A percentile compares a stretch with the other conserved stretches of the same genome.
These are phyloP conservation scores for Eospalax fontanierii DNA, from an alignment of 2,797 vertebrate species.

Conservation along the genomic window DNA sequence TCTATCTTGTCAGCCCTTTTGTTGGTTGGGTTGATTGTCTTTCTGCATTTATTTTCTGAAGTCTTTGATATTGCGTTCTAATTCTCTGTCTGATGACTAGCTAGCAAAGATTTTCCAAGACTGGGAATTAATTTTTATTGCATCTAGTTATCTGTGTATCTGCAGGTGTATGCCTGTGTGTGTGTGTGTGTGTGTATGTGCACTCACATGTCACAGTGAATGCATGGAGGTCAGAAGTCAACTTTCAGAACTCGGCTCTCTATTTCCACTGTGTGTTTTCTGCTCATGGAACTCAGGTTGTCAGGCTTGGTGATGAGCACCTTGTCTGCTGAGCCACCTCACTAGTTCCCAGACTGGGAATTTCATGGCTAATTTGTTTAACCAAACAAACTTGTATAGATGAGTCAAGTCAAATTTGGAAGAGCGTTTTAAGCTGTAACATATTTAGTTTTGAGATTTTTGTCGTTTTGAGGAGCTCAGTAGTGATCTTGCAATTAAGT, in stretches of 20 bases:
- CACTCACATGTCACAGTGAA: background rate
- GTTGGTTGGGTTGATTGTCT: background rate
- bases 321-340: background rate
- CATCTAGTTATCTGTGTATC: background rate
- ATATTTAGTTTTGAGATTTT: constrained; percentile 71
- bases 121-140: background rate
- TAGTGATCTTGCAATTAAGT: constrained; percentile 67
- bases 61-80: background rate
- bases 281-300: background rate
- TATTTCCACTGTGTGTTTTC: background rate
- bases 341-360: background rate
- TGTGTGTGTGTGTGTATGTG: background rate
- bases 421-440: constrained; percentile 65
- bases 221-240: too few species aligned
- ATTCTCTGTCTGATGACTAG: background rate
- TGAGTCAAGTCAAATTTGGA: constrained; percentile 45
- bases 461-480: constrained; percentile 24
- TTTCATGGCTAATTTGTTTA: constrained; percentile 62
- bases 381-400: constrained; percentile 46
- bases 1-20: background rate
- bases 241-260: background rate
- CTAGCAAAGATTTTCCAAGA: background rate
- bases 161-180: background rate
- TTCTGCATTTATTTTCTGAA: background rate
- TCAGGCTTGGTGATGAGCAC: too few species aligned